Base-by-base conservation (phyloP, 2,113 vertebrate genomes). In the Pseudolaguvia tuberculata region DNA sequence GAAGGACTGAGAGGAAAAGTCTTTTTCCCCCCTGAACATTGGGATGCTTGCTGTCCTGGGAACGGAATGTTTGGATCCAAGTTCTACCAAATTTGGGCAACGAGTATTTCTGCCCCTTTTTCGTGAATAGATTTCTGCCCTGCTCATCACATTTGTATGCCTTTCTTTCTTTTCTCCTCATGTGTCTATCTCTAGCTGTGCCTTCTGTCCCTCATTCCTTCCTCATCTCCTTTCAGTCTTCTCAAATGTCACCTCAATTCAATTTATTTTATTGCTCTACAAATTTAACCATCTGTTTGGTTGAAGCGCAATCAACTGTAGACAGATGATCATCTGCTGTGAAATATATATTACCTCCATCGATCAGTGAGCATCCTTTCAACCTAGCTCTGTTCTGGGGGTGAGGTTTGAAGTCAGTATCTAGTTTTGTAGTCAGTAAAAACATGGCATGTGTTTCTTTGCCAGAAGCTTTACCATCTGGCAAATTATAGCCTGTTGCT, bases 1-100 rank as follows among this genome's bases (percentile, higher is more conserved):
- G 78, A 27, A 51, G 27, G 42, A 25, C 27, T 20, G 10, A 9
- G n/a, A 73, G 66, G 17, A 66, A 80, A 57, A 71, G 48, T 29
- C 39, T 80, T 69, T 73, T 55, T 45, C 17, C 15, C 25, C 7
- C 10, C 15, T 53, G 58, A 78, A 63, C 47, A n/a, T 20, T 75
- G 53, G 58, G 51, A 75, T 48, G 63, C 55, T 61, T 75, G 47
- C 67, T 78, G 72, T 72, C 55, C 72, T 51, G 68, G 52, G 76
- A 67, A 72, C 72, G 81, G 78, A 82, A 82, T 79, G 74, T 57
- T 53, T 59, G 47, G 48, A 71, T 77, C 42, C 35, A 74, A 75
- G 63, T 70, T 39, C 70, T 70, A 77, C 81, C 81, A 79, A 82
- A 80, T 80, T 82, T 80, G 78, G 81, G 75, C 81, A 82, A 75